Percentiles rank a stretch among this genome's conserved stretches.
Evolutionary conservation across 2,888 invertebrate genomes (phyloP).

Genomic region (Mythimna ferrago): DNA sequence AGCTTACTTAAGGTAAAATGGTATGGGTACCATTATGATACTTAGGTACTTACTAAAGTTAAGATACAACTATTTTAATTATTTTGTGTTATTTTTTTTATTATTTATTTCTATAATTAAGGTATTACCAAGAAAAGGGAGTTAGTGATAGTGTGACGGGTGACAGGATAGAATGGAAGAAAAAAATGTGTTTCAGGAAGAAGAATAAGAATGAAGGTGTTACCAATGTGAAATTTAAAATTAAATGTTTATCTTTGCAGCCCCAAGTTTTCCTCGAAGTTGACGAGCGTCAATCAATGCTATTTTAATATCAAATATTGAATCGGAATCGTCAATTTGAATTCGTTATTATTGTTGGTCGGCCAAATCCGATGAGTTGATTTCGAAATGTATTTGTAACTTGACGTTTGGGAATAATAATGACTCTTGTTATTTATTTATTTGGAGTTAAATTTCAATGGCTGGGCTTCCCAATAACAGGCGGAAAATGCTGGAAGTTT

Average conservation of each 20-base stretch:
- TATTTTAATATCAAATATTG: constrained; percentile 62
- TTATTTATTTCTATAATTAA: background rate
- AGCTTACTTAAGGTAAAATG: no score
- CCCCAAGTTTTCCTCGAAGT: constrained; percentile 36
- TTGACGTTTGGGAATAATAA: constrained; percentile 41
- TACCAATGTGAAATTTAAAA: constrained; percentile 12
- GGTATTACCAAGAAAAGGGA: background rate
- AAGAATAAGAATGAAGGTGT: no score
- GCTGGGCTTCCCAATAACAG: background rate
- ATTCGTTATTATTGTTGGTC: constrained; percentile 47
- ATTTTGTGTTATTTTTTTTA: background rate
- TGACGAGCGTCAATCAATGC: constrained; percentile 57
- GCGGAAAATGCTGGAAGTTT: background rate
- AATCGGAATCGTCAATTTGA: constrained; percentile 49
- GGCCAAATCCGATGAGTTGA: constrained; percentile 37
- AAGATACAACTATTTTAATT: no score
- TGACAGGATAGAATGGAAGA: no score
- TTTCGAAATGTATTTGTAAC: constrained; percentile 43
- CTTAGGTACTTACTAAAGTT: no score
- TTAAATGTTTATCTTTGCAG: constrained; percentile 23
- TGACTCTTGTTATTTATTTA: constrained; percentile 37
- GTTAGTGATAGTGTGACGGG: no score
- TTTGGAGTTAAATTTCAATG: constrained; percentile 10
- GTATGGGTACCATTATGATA: no score
- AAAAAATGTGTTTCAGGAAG: no score